A percentile compares a stretch with the other conserved stretches of the same genome.
Conservation (phyloP, 1,140 invertebrate species). For the Eciton burchellii region DNA sequence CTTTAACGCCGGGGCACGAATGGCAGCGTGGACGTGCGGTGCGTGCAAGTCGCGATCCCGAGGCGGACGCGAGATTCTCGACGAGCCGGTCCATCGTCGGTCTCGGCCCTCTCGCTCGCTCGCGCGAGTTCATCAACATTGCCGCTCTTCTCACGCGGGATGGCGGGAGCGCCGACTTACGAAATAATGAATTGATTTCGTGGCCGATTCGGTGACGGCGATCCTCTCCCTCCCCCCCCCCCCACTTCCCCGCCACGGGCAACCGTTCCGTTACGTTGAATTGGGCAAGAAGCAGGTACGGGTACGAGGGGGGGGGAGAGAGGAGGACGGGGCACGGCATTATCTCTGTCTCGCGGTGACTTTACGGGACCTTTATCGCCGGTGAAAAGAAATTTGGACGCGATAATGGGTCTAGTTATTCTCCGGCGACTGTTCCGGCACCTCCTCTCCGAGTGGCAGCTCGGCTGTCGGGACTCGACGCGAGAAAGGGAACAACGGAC, state of each 20-base stretch:
- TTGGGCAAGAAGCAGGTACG: constrained; percentile 23
- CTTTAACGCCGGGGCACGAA: neutral
- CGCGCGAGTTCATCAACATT: neutral
- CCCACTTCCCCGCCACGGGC: no score
- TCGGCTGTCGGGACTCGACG: constrained; percentile 1
- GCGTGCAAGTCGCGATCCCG: neutral
- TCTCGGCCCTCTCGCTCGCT: neutral
- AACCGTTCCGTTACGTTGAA: constrained; percentile 47
- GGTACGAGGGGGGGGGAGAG: no score
- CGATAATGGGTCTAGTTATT: constrained; percentile 30
- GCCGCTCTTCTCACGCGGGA: constrained; percentile 8
- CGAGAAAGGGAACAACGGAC: neutral
- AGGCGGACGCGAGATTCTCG: constrained; percentile 21
- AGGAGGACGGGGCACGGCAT: neutral
- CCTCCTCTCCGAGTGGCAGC: neutral
- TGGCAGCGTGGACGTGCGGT: neutral
- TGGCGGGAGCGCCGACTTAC: constrained; percentile 3
- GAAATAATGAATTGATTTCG: constrained; percentile 56
- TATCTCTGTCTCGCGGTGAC: neutral
- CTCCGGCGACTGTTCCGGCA: constrained; percentile 18
- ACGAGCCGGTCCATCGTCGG: constrained; percentile 4
- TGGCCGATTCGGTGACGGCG: constrained; percentile 39
- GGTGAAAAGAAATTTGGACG: constrained; percentile 12
- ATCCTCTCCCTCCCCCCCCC: no score
- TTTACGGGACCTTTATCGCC: constrained; percentile 1